Conservation (phyloP, 2,888 invertebrate genomes). For the Cryptus armator region DNA sequence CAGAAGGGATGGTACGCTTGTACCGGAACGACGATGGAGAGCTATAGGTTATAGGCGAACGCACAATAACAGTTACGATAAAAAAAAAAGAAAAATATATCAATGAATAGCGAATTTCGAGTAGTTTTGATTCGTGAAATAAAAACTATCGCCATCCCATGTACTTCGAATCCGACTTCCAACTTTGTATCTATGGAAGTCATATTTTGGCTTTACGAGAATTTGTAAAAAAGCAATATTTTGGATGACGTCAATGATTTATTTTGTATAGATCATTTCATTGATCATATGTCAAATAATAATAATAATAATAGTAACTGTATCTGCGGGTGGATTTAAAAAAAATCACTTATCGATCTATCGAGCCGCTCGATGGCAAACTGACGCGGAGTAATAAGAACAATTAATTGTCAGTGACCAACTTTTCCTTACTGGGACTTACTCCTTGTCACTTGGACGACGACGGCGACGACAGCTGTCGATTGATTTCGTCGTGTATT, state of each 20-base stretch:
- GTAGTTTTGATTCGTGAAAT: neutral
- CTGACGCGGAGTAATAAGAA: neutral
- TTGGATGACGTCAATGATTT: no score
- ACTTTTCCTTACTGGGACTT: neutral
- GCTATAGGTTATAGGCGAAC: no score
- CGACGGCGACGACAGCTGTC: neutral
- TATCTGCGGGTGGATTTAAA: no score
- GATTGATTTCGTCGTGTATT: constrained; percentile 2
- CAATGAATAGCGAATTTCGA: neutral
- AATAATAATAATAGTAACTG: no score
- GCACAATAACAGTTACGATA: neutral
- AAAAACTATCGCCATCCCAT: neutral
- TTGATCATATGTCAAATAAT: no score
- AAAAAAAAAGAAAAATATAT: neutral
- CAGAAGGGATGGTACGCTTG: neutral
- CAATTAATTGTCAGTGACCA: neutral
- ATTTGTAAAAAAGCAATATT: no score
- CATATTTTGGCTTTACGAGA: no score
- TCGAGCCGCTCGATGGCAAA: no score
- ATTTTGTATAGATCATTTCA: no score
- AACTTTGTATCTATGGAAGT: no score
- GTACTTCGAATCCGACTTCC: no score
- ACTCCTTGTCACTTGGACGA: neutral
- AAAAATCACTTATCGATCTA: neutral
- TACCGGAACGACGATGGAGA: constrained; percentile 1